A percentile compares a stretch with the other conserved stretches of the same genome.
Evolutionary conservation across 2,888 invertebrate species (phyloP).

Genomic region (Ceraclea dissimilis): DNA sequence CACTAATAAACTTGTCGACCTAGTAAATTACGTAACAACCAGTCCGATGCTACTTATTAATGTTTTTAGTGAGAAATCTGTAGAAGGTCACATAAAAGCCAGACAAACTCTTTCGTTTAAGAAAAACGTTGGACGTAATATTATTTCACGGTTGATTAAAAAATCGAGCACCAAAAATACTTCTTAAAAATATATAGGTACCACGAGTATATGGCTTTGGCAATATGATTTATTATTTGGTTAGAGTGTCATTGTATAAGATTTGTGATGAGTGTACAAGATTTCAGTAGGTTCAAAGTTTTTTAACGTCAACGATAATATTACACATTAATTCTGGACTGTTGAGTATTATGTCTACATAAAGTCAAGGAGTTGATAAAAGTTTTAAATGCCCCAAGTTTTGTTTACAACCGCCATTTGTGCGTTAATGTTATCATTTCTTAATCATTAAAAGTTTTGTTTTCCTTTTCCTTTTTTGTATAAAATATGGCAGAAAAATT

Average conservation of each 20-base stretch:
- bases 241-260: too few species aligned
- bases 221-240: too few species aligned
- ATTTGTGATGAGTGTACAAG: too few species aligned
- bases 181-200: too few species aligned
- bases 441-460: not conserved
- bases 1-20: constrained; percentile 1
- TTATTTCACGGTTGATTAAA: too few species aligned
- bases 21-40: not conserved
- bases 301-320: not conserved
- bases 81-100: too few species aligned
- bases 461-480: not conserved
- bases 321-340: not conserved
- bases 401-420: constrained; percentile 1
- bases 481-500: constrained; percentile 1
- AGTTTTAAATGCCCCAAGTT: constrained; percentile 1
- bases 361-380: not conserved
- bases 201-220: too few species aligned
- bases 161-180: too few species aligned
- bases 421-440: constrained; percentile 1
- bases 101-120: too few species aligned
- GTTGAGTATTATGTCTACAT: too few species aligned
- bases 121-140: too few species aligned
- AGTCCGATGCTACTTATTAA: not conserved
- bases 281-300: not conserved
- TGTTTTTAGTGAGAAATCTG: too few species aligned